Base-by-base conservation (phyloP, 2,113 vertebrate species). In the Trachemys scripta region DNA sequence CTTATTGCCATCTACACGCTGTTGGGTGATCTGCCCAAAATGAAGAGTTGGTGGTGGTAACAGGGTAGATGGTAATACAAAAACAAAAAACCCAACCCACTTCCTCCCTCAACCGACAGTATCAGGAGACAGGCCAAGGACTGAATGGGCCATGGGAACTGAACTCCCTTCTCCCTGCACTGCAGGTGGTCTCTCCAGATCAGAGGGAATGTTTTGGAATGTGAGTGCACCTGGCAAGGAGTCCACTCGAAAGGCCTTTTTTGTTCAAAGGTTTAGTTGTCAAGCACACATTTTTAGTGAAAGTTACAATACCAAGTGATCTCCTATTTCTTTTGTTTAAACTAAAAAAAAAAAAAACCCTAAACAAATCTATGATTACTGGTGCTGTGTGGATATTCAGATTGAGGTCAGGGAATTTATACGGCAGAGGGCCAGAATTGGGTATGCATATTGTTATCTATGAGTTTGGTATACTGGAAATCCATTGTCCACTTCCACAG, bases 231-330 rank as follows among this genome's bases (percentile, higher is more conserved):
- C 62, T 59, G 16, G n/a, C n/a, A 75, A 24, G 49, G 47, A 2
- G 62, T 82, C 45, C 51, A 84, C 75, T 53, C 89, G 92, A 88
- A 87, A 87, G 57, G 51, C 1, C 84, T 90, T 56, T 59, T 84
- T 90, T 35, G 6, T 87, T 91, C 90, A 89, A 6, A 49, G 42
- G 51, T 80, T 16, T 47, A 76, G 85, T 90, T 94, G 89, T 97
- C 96, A 97, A 35, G 90, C 96, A 80, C 8, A 45, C 95, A 95
- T 91, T 97, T 90, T 82, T 87, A 98, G 85, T 96, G 96, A 96
- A 87, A 96, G 80, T 88, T 96, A 53, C 6, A 89, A 85, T 90
- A 95, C 50, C 89, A 90, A 88, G 11, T 42, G 72, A 91, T 95
- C 96, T 94, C 94, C 87, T 88, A 6, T 87, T 92, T 84, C 95